These are phyloP conservation scores for Aratinga solstitialis DNA, from an alignment of 2,797 vertebrate genomes.

Conservation along the genomic window DNA sequence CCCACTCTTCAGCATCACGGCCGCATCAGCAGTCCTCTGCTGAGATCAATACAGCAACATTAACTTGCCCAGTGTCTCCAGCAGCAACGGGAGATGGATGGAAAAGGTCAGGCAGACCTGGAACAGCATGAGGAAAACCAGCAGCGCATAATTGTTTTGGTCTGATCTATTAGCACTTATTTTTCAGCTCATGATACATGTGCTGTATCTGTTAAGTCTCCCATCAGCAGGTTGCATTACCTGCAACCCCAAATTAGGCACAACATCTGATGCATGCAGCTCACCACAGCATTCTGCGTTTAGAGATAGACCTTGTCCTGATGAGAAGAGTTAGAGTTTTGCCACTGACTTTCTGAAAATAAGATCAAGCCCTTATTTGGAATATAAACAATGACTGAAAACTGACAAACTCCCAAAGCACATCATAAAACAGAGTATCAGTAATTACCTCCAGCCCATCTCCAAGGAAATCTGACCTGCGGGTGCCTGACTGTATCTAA, in stretches of 20 bases:
- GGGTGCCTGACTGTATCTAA: neutral
- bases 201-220: neutral
- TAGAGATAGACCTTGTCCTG: neutral
- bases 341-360: neutral
- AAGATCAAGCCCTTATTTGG: neutral
- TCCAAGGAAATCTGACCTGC: neutral
- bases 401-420: neutral
- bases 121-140: fast-evolving
- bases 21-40: neutral
- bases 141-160: neutral
- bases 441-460: neutral
- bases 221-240: neutral
- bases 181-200: neutral
- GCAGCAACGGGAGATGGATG: neutral
- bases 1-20: too few relatives aligned
- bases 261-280: neutral
- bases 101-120: neutral
- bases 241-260: fast-evolving
- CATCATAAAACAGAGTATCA: neutral
- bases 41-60: neutral
- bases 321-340: neutral
- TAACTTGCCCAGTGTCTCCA: neutral
- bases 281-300: neutral
- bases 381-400: neutral
- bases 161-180: neutral